Percentiles rank a stretch among this genome's conserved stretches.
These are phyloP conservation scores for Strigamia crassipes DNA, from an alignment of 2,888 invertebrate genomes.

Conservation along the genomic window DNA sequence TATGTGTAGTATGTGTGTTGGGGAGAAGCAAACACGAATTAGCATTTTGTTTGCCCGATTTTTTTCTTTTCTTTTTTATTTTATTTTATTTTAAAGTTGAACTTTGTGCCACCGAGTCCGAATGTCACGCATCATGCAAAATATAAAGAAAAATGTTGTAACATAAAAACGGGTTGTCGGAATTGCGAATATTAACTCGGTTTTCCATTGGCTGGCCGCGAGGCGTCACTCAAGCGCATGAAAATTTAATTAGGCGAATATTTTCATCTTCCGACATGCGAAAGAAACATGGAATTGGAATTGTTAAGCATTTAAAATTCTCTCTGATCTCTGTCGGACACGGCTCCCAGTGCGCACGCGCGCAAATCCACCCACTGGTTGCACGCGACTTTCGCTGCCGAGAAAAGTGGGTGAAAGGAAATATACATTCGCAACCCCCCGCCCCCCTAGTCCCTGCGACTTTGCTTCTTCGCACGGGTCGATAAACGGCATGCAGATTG, in stretches of 20 bases:
- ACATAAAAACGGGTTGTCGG: too few species aligned
- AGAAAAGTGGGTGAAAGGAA: neutral
- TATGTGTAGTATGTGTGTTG: neutral
- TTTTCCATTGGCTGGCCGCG: slow-evolving; percentile 8
- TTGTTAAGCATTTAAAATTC: slow-evolving; percentile 20
- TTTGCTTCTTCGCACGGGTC: neutral
- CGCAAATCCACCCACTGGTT: slow-evolving; percentile 30
- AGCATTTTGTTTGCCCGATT: neutral
- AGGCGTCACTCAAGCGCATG: neutral
- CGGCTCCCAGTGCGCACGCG: neutral
- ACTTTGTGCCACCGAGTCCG: too few species aligned
- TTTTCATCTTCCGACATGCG: neutral
- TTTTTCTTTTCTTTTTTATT: too few species aligned
- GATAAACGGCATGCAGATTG: slow-evolving; percentile 30
- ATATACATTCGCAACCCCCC: neutral
- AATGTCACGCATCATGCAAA: too few species aligned
- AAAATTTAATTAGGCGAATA: slow-evolving; percentile 26
- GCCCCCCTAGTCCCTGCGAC: neutral
- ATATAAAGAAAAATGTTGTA: too few species aligned
- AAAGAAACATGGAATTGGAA: neutral
- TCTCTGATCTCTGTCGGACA: slow-evolving; percentile 1
- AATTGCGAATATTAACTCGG: neutral
- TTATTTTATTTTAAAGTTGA: too few species aligned
- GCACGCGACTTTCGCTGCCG: neutral
- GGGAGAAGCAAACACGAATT: neutral